Base-by-base conservation (phyloP, 2,797 vertebrate genomes). In the Phrynocephalus vlangalii region DNA sequence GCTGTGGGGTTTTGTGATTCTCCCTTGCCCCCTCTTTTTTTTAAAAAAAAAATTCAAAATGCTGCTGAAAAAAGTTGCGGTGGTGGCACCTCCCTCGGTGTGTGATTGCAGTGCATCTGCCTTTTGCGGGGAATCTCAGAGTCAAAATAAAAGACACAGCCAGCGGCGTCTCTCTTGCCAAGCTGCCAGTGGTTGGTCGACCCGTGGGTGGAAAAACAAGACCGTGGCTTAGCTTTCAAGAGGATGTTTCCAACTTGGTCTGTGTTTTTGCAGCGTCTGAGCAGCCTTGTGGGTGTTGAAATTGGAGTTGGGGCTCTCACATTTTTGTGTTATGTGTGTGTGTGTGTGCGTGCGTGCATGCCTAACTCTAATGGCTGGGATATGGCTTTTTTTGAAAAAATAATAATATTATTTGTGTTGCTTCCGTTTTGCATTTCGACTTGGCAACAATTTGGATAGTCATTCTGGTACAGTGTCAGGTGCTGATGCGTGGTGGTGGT, bases 131-230 rank as follows among this genome's bases (percentile, higher is more conserved):
- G 83, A 88, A 81, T 80, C 83, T 75, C 66, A 22, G 44, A 85
- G 60, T 88, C 71, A 75, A 80, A 84, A 84, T 80, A 80, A 80
- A 80, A 80, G 67, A 26, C 68, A 28, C 77, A 85, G 83, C 83
- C 78, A 81, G 70, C 70, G 24, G 60, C 60, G 38, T 80, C 83
- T 22, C 56, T 52, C 83, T 82, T 88, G 87, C 87, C 83, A 88
- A 76, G n/a, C 83, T 88, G 79, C 78, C 87, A 88, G 87, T 28
- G 83, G 87, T 88, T 88, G 83, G 87, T 85, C 71, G 24, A 70
- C 71, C 83, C 48, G 87, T 88, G 87, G 87, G 87, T 88, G 87
- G 87, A 82, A 85, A 88, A 88, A 88, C 87, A 88, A 88, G 83
- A 88, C 78, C 71, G 26, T 88, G 87, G 87, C 83, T 82, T 85